Percentiles rank a stretch among this genome's conserved stretches.
phyloP scores from a whole-genome alignment of 2,113 vertebrate species.

The Acanthochromis polyacanthus region DNA sequence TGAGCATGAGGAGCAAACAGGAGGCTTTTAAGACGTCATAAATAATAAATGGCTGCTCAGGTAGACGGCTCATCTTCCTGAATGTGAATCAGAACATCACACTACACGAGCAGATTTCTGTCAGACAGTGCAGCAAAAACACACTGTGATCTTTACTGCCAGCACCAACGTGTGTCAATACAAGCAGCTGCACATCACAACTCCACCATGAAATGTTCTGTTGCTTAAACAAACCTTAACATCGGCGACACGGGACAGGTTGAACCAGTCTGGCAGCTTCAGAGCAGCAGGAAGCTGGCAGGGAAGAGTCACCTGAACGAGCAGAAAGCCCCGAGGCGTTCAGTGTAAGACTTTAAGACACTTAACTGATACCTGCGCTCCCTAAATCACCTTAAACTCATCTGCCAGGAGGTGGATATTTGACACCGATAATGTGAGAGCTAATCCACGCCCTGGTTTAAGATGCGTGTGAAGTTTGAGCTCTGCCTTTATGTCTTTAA shows the following conservation, averaged over 20 bases:
- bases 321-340: conserved; percentile 3
- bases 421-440: not conserved
- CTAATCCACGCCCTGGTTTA: not conserved
- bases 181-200: conserved; percentile 18
- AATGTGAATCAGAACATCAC: too few species aligned
- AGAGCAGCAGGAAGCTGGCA: not conserved
- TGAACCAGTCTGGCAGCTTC: conserved; percentile 53
- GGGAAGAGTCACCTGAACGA: not conserved
- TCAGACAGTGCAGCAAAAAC: not conserved
- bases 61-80: too few species aligned
- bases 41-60: too few species aligned
- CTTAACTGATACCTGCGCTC: conserved; percentile 13
- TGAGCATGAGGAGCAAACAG: not conserved
- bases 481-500: conserved; percentile 8
- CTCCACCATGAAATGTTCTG: conserved; percentile 7
- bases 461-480: not conserved
- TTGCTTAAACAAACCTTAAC: conserved; percentile 59
- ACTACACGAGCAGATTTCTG: not conserved
- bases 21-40: too few species aligned
- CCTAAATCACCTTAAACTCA: conserved; percentile 41
- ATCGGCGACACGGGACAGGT: conserved; percentile 7
- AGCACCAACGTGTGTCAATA: too few species aligned
- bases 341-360: not conserved
- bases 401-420: not conserved
- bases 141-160: too few species aligned